A percentile compares a stretch with the other conserved stretches of the same genome.
Conservation (phyloP, 2,888 invertebrate species). For the Mylabris sibirica region DNA sequence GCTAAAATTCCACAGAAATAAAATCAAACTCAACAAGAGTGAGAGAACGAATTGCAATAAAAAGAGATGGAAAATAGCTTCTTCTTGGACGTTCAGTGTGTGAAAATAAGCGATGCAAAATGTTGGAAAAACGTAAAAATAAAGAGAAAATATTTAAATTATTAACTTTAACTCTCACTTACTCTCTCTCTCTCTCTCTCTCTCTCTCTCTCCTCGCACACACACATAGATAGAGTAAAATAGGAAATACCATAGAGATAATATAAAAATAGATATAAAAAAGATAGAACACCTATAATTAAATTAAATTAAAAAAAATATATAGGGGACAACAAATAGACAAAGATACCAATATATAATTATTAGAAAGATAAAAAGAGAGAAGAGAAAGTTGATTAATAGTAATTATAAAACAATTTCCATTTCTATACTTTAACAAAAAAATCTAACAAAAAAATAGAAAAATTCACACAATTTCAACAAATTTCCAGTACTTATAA, state of each 20-base stretch:
- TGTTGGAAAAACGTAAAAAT: not conserved
- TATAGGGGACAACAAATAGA: not conserved
- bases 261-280: not conserved
- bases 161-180: not conserved
- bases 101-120: not conserved
- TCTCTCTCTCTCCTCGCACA: too few relatives aligned
- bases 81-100: too few relatives aligned
- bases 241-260: constrained; percentile 1
- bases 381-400: not conserved
- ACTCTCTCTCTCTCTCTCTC: too few relatives aligned
- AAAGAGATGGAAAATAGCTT: too few relatives aligned
- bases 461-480: not conserved
- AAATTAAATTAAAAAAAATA: not conserved
- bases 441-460: not conserved
- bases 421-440: too few relatives aligned
- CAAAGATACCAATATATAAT: not conserved
- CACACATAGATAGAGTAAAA: not conserved
- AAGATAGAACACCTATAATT: not conserved
- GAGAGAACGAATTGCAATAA: too few relatives aligned
- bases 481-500: not conserved
- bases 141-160: constrained; percentile 7
- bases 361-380: not conserved
- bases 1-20: too few relatives aligned
- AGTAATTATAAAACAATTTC: not conserved
- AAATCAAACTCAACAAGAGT: too few relatives aligned